Evolutionary conservation across 1,140 invertebrate species (phyloP).

Genomic region (Scaptomyza pallida): DNA sequence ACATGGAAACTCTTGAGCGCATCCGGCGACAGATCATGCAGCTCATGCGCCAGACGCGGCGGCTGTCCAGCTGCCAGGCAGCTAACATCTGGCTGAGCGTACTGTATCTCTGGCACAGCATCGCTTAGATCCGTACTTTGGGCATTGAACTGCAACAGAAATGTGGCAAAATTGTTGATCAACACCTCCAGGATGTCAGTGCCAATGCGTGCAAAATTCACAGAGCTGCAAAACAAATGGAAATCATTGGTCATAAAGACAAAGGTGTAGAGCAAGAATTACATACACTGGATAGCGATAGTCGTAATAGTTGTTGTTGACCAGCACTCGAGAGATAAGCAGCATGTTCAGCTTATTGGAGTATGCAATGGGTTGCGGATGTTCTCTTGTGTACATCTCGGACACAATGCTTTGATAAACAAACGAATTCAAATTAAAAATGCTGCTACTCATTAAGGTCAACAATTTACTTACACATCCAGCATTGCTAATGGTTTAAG

Average conservation of each 20-base stretch:
- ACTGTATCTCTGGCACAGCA: slow-evolving; percentile 52
- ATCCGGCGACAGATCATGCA: slow-evolving; percentile 55
- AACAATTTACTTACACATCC: slow-evolving; percentile 70
- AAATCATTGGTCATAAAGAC: slow-evolving; percentile 2
- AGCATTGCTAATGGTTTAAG: slow-evolving; percentile 66
- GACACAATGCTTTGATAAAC: slow-evolving; percentile 67
- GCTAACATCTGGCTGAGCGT: slow-evolving; percentile 65
- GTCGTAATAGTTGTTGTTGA: slow-evolving; percentile 75
- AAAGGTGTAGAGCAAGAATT: background rate
- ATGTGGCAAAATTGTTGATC: slow-evolving; percentile 70
- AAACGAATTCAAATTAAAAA: background rate
- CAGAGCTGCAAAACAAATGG: slow-evolving; percentile 45
- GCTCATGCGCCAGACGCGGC: slow-evolving; percentile 54
- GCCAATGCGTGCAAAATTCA: slow-evolving; percentile 82
- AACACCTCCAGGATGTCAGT: slow-evolving; percentile 74
- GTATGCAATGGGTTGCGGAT: slow-evolving; percentile 68
- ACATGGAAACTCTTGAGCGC: slow-evolving; percentile 76
- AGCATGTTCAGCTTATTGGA: slow-evolving; percentile 80
- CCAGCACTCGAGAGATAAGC: slow-evolving; percentile 64
- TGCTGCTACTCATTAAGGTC: background rate
- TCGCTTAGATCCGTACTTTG: slow-evolving; percentile 60
- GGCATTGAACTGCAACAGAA: slow-evolving; percentile 77
- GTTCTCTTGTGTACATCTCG: slow-evolving; percentile 76
- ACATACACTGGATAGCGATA: slow-evolving; percentile 80
- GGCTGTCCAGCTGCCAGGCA: slow-evolving; percentile 64